Conservation (phyloP, 2,797 vertebrate genomes). For the Sternarchorhynchus goeldii region DNA sequence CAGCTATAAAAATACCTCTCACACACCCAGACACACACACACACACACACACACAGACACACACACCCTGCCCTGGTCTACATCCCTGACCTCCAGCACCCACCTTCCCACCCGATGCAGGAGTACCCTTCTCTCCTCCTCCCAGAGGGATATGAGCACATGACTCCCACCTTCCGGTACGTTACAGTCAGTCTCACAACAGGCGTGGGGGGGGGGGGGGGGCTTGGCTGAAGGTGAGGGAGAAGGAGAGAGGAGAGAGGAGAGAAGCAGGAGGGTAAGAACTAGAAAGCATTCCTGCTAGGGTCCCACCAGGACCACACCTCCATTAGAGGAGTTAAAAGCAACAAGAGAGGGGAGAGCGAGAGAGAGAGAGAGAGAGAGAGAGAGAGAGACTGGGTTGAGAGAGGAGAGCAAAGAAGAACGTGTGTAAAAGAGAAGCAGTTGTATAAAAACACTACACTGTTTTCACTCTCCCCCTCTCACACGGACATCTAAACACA, state of each 20-base stretch:
- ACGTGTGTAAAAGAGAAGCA: no score
- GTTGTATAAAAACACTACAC: no score
- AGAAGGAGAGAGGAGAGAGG: no score
- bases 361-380: conserved; percentile 15
- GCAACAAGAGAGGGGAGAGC: conserved; percentile 32
- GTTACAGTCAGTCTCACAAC: no score
- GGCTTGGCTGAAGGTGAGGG: no score
- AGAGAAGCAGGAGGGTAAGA: conserved; percentile 35
- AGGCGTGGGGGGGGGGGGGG: no score
- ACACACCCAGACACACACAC: background rate
- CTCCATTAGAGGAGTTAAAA: conserved; percentile 67
- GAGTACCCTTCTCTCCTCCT: background rate
- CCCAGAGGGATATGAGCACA: no score
- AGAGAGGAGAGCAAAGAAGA: background rate
- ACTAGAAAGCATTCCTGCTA: no score
- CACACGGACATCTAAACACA: no score
- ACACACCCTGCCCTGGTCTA: background rate
- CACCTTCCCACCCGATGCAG: background rate
- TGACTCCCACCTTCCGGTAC: no score
- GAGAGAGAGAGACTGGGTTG: conserved; percentile 17
- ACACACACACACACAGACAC: conserved; percentile 11
- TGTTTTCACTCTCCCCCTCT: no score
- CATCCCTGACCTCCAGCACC: background rate
- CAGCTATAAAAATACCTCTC: conserved; percentile 54
- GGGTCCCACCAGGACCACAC: conserved; percentile 57